Base-by-base conservation (phyloP, 2,888 invertebrate genomes). In the Phortica magna region DNA sequence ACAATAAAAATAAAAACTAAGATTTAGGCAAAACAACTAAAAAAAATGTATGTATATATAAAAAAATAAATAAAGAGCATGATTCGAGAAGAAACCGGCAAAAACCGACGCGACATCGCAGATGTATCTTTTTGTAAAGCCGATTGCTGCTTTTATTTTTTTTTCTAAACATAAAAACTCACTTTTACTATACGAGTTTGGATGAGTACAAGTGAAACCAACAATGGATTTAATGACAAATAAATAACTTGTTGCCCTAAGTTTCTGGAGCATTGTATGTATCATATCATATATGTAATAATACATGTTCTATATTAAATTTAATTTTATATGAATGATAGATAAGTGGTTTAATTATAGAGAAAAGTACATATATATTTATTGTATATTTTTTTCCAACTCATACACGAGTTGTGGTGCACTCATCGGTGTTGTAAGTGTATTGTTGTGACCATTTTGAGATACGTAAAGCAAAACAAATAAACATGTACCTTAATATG, bases 1-100 rank as follows among this genome's bases (percentile, higher is more conserved):
- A 17, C 1, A 41, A 12, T 65, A 12, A 41, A 12, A 41, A n/a
- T 41, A 65, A 65, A 64, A 39, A 64, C 31, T 22, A 64, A 64
- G 19, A 64, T 64, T 64, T 64, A 64, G 31, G 31, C 64, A 64
- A 39, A 64, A 22, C 31, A 39, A 22, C 2, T 9, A 22, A 22
- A 64, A 14, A 64, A 64, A 31, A 14, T n/a, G n/a, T n/a, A n/a
- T n/a, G n/a, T n/a, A 39, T 17, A 41, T 39, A 65, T 41, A 17
- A 41, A 42, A 0, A 65, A 41, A 14, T 39, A 68, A 48, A 41
- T 39, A 70, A 61, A 59, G 48, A 53, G 64, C 64, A 53, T n/a
- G 5, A 19, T 59, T 59, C 22, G n/a, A 39, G 41, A 48, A 3
- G 48, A 48, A 48, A 48, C 48, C 48, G 48, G 48, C 48, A 48